Percentiles rank a stretch among this genome's conserved stretches.
Conservation (phyloP, 2,797 vertebrate species). For the Odontamblyopus lacepedii region DNA sequence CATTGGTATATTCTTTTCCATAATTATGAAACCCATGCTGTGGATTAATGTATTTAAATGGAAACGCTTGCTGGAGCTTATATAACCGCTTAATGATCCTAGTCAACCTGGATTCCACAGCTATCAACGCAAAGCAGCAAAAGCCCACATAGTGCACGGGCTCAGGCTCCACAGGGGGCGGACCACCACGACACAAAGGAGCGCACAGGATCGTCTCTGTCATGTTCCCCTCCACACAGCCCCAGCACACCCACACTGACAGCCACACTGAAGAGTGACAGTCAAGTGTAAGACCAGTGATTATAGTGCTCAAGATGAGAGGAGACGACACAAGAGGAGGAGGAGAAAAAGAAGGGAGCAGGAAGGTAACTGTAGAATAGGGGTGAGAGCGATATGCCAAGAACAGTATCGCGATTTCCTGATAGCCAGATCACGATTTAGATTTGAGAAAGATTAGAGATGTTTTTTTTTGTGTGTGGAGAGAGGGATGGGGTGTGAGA, state of each 20-base stretch:
- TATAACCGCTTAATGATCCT: constrained; percentile 26
- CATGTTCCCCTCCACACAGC: constrained; percentile 9
- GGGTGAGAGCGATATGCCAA: too few relatives aligned
- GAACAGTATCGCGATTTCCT: too few relatives aligned
- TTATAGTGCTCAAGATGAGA: constrained; percentile 65
- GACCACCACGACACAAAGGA: constrained; percentile 28
- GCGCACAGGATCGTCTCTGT: constrained; percentile 15
- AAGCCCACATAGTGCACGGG: constrained; percentile 18
- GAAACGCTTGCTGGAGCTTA: neutral
- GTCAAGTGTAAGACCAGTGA: constrained; percentile 64
- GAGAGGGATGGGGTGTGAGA: too few relatives aligned
- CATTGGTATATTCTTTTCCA: too few relatives aligned
- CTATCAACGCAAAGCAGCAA: constrained; percentile 10
- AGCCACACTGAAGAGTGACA: constrained; percentile 54
- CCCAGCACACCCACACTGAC: constrained; percentile 29
- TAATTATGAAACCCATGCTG: neutral
- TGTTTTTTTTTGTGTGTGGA: too few relatives aligned
- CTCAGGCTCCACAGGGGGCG: constrained; percentile 10
- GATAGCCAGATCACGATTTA: too few relatives aligned
- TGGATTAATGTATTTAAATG: neutral
- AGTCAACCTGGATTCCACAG: constrained; percentile 10
- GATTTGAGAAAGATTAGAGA: too few relatives aligned
- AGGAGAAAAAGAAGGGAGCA: constrained; percentile 17
- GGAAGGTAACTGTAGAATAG: neutral
- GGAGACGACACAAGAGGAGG: constrained; percentile 50